Evolutionary conservation across 2,797 vertebrate genomes (phyloP), one percentile per base, ranked within the genome.

Genomic region (Poeciliopsis presidionis): DNA sequence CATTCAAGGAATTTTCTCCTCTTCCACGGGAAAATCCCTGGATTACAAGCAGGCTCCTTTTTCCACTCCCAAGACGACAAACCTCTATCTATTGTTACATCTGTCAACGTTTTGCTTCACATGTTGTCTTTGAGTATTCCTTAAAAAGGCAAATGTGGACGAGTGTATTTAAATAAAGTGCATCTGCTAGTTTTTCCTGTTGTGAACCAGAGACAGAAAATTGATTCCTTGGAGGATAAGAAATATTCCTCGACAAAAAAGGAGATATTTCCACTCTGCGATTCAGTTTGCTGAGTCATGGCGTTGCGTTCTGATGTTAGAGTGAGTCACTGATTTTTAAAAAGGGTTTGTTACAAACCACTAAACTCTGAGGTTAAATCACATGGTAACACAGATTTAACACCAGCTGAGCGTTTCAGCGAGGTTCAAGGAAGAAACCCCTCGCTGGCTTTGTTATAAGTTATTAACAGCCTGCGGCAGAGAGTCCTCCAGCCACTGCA

Each of bases 131-230:
- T 69, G 7, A 39, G 13, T 22, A 22, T 43, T 18, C 65, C 39
- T 43, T n/a, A 55, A 55, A 55, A 67, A 67, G 16, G 39, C 36
- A 39, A 41, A 67, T 41, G 36, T 67, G 36, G 33, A 25, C 12
- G 41, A 45, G n/a, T 16, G 67, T 13, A 81, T 82, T 73, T 77
- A 1, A 76, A 59, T 18, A 9, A 69, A 46, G 28, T 45, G 22
- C 74, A 53, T 90, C 87, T 84, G 63, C 63, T 74, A 47, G 71
- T 82, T 77, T 65, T 89, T 91, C 89, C 88, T 91, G 88, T 89
- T 89, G 86, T 88, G 86, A 75, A 57, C 71, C 30, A 81, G 85
- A 81, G 78, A 82, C 87, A 85, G 86, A 87, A 91, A 83, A 79
- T 53, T 0, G 11, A 39, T 51, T 71, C 86, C 83, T 74, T 49